These are phyloP conservation scores for Rhyacophila evoluta DNA, from an alignment of 2,888 invertebrate genomes.

Conservation along the genomic window DNA sequence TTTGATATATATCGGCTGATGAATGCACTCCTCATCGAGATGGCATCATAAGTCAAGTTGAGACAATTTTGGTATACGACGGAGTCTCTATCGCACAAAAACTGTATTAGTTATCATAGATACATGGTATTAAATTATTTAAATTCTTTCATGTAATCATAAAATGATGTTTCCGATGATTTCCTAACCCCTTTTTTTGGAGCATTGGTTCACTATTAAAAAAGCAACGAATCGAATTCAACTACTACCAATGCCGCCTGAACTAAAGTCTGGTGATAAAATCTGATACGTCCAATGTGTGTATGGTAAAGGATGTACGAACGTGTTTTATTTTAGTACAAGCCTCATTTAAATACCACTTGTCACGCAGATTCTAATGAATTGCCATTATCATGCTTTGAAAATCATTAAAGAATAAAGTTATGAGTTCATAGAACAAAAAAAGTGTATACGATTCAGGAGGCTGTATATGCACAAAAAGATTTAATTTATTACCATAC, in stretches of 20 bases:
- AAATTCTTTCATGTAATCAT: too few relatives aligned
- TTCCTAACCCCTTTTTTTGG: background rate
- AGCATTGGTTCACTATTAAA: background rate
- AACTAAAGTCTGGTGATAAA: background rate
- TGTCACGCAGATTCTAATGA: background rate
- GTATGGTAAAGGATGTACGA: background rate
- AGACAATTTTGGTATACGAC: too few relatives aligned
- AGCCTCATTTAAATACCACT: conserved; percentile 3
- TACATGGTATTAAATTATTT: too few relatives aligned
- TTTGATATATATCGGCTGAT: too few relatives aligned
- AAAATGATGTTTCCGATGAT: too few relatives aligned
- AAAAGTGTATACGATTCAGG: background rate
- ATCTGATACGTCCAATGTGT: background rate
- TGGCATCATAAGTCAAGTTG: too few relatives aligned
- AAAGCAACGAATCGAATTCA: background rate
- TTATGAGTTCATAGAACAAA: background rate
- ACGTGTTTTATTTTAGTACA: background rate
- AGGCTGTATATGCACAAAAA: background rate
- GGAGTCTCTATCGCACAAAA: too few relatives aligned
- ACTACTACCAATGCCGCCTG: background rate
- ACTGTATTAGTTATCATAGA: too few relatives aligned
- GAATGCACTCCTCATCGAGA: too few relatives aligned
- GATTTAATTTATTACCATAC: background rate
- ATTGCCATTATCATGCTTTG: background rate
- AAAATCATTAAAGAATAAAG: background rate